Evolutionary conservation across 2,888 invertebrate species (phyloP).

Genomic region (Agelastica alni): DNA sequence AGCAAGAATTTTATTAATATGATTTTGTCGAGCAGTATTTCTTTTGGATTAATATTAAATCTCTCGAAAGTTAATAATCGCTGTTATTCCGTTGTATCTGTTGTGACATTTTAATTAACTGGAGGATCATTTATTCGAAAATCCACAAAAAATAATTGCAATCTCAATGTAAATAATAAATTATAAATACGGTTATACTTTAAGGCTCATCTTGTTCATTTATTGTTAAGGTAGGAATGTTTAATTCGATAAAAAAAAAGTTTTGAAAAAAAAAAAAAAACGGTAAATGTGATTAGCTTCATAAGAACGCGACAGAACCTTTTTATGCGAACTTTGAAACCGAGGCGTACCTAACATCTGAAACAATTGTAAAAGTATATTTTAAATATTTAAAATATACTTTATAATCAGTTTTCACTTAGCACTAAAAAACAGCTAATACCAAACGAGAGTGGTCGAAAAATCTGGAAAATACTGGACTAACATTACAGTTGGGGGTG

Average conservation of each 20-base stretch:
- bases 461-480: no score
- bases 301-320: not conserved
- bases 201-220: constrained; percentile 1
- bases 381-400: no score
- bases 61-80: no score
- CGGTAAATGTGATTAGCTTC: not conserved
- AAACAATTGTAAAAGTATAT: no score
- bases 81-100: no score
- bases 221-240: not conserved
- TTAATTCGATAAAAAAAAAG: not conserved
- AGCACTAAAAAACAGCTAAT: no score
- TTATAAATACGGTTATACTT: not conserved
- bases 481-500: no score
- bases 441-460: no score
- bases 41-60: no score
- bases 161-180: constrained; percentile 8
- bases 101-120: not conserved
- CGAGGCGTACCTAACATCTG: not conserved
- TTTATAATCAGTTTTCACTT: no score
- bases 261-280: not conserved
- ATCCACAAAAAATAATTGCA: constrained; percentile 1
- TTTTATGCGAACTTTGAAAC: not conserved
- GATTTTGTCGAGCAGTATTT: no score
- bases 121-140: not conserved
- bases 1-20: no score